phyloP scores from a whole-genome alignment of 2,888 invertebrate genomes.

The Eutolmus rufibarbis region DNA sequence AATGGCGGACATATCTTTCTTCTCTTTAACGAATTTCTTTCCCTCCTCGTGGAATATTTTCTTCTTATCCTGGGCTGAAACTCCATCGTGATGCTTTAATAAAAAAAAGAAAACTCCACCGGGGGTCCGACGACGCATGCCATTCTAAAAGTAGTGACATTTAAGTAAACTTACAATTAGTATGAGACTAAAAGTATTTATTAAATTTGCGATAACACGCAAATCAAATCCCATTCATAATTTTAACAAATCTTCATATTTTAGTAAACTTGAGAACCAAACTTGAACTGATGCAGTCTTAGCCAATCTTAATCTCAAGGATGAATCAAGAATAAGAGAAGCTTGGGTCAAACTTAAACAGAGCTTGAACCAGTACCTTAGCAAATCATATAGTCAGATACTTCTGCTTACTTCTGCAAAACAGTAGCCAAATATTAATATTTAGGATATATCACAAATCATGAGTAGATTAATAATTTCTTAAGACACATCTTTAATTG shows the following conservation, averaged over 20 bases:
- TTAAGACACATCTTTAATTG: no score
- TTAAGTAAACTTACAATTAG: background rate
- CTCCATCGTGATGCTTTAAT: slow-evolving; percentile 74
- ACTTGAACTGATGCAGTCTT: no score
- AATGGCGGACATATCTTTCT: slow-evolving; percentile 66
- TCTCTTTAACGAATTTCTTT: slow-evolving; percentile 66
- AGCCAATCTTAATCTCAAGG: no score
- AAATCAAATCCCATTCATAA: background rate
- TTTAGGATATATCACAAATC: no score
- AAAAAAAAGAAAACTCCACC: slow-evolving; percentile 86
- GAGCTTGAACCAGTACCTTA: no score
- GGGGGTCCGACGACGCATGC: slow-evolving; percentile 80
- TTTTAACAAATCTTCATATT: background rate
- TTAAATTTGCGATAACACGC: background rate
- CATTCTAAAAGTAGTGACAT: slow-evolving; percentile 64
- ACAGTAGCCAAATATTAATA: no score
- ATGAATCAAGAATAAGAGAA: no score
- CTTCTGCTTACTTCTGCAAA: no score
- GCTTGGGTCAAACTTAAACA: no score
- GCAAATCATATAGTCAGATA: no score
- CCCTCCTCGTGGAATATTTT: slow-evolving; percentile 75
- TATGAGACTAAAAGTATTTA: background rate
- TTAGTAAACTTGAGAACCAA: no score
- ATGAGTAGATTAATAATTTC: no score
- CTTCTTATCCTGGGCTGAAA: slow-evolving; percentile 72